Conservation (phyloP, 2,888 invertebrate genomes). For the Herminia tarsipennalis region DNA sequence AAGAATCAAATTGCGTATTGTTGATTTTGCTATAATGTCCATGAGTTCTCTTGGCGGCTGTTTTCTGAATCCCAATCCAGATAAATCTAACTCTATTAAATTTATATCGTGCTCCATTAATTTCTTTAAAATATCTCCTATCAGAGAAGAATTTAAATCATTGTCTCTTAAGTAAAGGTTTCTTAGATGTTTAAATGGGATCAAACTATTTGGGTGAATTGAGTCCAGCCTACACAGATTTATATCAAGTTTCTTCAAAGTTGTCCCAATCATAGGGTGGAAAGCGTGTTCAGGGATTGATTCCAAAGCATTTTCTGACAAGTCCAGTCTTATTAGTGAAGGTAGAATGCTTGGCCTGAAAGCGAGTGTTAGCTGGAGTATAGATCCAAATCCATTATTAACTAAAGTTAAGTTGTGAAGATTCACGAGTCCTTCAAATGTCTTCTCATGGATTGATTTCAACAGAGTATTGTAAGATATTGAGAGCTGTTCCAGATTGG, state of each 20-base stretch:
- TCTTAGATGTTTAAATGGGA: conserved; percentile 71
- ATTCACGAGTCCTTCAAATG: conserved; percentile 81
- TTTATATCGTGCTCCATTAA: conserved; percentile 67
- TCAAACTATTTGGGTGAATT: conserved; percentile 81
- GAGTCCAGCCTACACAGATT: conserved; percentile 82
- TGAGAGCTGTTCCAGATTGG: conserved; percentile 77
- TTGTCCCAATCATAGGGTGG: conserved; percentile 70
- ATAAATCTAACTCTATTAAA: conserved; percentile 77
- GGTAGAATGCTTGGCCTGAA: conserved; percentile 75
- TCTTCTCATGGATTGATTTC: conserved; percentile 65
- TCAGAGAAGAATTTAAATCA: conserved; percentile 71
- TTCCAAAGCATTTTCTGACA: conserved; percentile 84
- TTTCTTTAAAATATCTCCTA: conserved; percentile 70
- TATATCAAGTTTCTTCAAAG: conserved; percentile 75
- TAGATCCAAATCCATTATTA: conserved; percentile 82
- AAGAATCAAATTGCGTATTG: conserved; percentile 76
- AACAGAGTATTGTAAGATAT: conserved; percentile 84
- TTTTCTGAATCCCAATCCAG: conserved; percentile 83
- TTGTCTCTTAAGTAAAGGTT: conserved; percentile 83
- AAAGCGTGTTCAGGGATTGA: conserved; percentile 75
- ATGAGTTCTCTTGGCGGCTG: conserved; percentile 76
- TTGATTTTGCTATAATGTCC: conserved; percentile 78
- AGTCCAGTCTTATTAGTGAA: conserved; percentile 70
- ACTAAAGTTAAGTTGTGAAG: conserved; percentile 80
- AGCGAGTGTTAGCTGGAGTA: conserved; percentile 72